A percentile compares a stretch with the other conserved stretches of the same genome.
Conservation (phyloP, 2,888 invertebrate species). For the Pandemis cinnamomeana region DNA sequence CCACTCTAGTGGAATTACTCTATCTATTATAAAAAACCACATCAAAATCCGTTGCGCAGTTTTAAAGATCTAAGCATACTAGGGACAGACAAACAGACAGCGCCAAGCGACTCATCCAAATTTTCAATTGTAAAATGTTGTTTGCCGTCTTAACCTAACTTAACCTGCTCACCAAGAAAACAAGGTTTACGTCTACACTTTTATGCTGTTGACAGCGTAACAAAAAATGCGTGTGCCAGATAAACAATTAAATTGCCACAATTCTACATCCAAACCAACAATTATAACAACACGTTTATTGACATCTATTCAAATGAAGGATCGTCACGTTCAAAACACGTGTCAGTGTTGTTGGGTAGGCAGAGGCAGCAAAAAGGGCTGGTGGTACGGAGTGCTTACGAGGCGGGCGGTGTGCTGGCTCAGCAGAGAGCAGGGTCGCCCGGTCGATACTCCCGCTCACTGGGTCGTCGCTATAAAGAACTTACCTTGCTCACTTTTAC, state of each 20-base stretch:
- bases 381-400: slow-evolving; percentile 50
- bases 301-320: slow-evolving; percentile 4
- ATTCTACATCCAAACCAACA: neutral
- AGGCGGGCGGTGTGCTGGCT: slow-evolving; percentile 52
- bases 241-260: neutral
- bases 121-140: too few relatives aligned
- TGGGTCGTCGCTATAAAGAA: slow-evolving; percentile 48
- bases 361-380: slow-evolving; percentile 47
- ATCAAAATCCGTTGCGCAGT: too few relatives aligned
- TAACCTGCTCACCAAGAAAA: too few relatives aligned
- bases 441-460: slow-evolving; percentile 56
- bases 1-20: too few relatives aligned
- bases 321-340: slow-evolving; percentile 16
- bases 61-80: too few relatives aligned
- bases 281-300: slow-evolving; percentile 3
- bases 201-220: neutral
- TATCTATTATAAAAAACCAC: too few relatives aligned
- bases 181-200: neutral
- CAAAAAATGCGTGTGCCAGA: neutral
- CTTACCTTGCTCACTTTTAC: slow-evolving; percentile 30
- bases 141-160: too few relatives aligned
- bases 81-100: too few relatives aligned
- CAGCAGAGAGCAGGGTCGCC: slow-evolving; percentile 45
- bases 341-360: slow-evolving; percentile 14
- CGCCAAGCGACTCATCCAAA: neutral